Conservation (phyloP, 1,140 invertebrate species). For the Rhyzopertha dominica region DNA sequence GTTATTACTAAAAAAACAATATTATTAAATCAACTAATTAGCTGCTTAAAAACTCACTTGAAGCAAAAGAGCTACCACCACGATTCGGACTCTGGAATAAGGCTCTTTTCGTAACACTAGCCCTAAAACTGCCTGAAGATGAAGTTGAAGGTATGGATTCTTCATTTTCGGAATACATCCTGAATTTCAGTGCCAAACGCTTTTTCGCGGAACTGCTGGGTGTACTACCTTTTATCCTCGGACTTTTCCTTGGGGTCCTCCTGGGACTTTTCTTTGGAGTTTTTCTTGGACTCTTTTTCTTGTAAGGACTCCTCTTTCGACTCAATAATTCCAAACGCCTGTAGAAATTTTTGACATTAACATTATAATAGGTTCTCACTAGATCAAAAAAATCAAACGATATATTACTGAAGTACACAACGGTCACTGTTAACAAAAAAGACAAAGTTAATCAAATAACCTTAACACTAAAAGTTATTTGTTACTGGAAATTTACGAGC, state of each 20-base stretch:
- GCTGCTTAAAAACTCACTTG: slow-evolving; percentile 12
- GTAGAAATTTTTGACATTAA: no score
- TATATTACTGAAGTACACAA: no score
- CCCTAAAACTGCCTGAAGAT: background rate
- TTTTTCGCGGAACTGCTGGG: slow-evolving; percentile 49
- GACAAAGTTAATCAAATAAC: no score
- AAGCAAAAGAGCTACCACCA: background rate
- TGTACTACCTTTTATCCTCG: slow-evolving; percentile 32
- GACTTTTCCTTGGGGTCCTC: slow-evolving; percentile 40
- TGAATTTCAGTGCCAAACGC: slow-evolving; percentile 47
- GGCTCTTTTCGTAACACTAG: slow-evolving; percentile 56
- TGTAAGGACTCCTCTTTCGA: slow-evolving; percentile 48
- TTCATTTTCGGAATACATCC: slow-evolving; percentile 31
- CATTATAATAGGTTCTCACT: no score
- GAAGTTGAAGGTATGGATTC: slow-evolving; percentile 14
- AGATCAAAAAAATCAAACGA: no score
- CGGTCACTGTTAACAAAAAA: no score
- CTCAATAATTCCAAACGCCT: slow-evolving; percentile 37
- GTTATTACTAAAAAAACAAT: no score
- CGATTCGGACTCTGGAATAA: slow-evolving; percentile 19
- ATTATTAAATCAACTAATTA: no score
- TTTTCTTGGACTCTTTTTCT: slow-evolving; percentile 47
- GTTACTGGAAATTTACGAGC: no score
- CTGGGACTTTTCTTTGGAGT: slow-evolving; percentile 47
- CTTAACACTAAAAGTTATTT: no score